phyloP scores from a whole-genome alignment of 2,797 vertebrate species.

The Gallinago solitaria region DNA sequence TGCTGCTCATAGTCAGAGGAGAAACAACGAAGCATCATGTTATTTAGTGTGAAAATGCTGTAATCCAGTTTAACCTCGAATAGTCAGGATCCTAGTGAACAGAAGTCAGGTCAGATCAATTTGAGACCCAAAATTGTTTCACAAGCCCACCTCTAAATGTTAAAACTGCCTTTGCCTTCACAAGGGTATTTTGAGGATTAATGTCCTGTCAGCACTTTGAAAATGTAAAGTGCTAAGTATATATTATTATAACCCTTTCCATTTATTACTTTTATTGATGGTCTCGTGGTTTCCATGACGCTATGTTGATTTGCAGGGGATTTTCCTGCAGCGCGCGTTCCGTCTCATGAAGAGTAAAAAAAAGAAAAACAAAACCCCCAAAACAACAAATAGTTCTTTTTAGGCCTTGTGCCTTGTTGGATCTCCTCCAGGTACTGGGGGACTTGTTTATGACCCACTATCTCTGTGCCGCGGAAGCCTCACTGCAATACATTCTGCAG shows the following conservation, averaged over 20 bases:
- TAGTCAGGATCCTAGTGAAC: background rate
- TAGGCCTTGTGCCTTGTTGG: constrained; percentile 54
- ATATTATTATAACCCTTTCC: constrained; percentile 68
- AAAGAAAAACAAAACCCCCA: no score
- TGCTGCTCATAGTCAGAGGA: background rate
- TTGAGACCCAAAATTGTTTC: constrained; percentile 2
- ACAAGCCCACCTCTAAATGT: constrained; percentile 20
- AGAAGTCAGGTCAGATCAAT: constrained; percentile 7
- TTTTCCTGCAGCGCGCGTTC: constrained; percentile 66
- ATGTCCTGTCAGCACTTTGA: constrained; percentile 64
- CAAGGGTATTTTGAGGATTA: constrained; percentile 55
- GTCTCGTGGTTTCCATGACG: constrained; percentile 54
- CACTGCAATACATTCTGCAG: constrained; percentile 58
- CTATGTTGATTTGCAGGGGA: constrained; percentile 57
- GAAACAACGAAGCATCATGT: background rate
- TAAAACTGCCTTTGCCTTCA: constrained; percentile 38
- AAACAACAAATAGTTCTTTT: constrained; percentile 35
- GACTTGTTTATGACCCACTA: constrained; percentile 70
- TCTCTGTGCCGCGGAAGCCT: constrained; percentile 49
- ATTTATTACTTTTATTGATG: constrained; percentile 70
- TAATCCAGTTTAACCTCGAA: background rate
- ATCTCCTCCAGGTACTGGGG: constrained; percentile 59
- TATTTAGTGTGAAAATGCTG: background rate
- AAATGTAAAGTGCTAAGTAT: constrained; percentile 68
- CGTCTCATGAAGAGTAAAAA: constrained; percentile 53